A percentile compares a stretch with the other conserved stretches of the same genome.
Conservation (phyloP, 2,888 invertebrate genomes). For the Margaritifera margaritifera region DNA sequence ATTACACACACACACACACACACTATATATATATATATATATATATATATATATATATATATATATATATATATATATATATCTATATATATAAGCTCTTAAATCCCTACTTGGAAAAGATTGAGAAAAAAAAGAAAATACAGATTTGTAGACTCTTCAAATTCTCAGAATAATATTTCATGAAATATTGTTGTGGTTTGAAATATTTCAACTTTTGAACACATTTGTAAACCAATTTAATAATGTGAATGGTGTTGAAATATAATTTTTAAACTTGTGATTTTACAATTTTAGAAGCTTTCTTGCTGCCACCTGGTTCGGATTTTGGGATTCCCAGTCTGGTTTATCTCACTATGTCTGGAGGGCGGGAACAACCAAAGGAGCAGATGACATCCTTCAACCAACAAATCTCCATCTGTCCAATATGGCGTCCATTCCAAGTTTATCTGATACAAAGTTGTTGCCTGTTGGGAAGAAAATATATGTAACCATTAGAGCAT, state of each 20-base stretch:
- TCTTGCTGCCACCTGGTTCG: constrained; percentile 25
- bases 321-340: constrained; percentile 28
- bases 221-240: too few species aligned
- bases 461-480: constrained; percentile 27
- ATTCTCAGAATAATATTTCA: too few species aligned
- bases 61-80: too few species aligned
- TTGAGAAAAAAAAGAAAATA: too few species aligned
- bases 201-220: neutral
- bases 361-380: constrained; percentile 19
- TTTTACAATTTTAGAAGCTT: constrained; percentile 8
- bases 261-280: too few species aligned
- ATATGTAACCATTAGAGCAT: constrained; percentile 37
- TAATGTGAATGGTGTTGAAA: too few species aligned
- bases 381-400: constrained; percentile 16
- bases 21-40: too few species aligned
- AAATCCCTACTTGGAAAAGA: too few species aligned
- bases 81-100: too few species aligned
- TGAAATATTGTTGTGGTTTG: neutral
- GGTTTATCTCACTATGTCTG: constrained; percentile 23
- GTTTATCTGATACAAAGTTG: constrained; percentile 3
- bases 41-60: too few species aligned
- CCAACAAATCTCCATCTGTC: constrained; percentile 16
- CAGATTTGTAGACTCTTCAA: too few species aligned
- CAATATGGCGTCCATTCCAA: constrained; percentile 11
- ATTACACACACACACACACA: too few species aligned